Conservation (phyloP, 2,888 invertebrate species). For the Epsilonema sp. region DNA sequence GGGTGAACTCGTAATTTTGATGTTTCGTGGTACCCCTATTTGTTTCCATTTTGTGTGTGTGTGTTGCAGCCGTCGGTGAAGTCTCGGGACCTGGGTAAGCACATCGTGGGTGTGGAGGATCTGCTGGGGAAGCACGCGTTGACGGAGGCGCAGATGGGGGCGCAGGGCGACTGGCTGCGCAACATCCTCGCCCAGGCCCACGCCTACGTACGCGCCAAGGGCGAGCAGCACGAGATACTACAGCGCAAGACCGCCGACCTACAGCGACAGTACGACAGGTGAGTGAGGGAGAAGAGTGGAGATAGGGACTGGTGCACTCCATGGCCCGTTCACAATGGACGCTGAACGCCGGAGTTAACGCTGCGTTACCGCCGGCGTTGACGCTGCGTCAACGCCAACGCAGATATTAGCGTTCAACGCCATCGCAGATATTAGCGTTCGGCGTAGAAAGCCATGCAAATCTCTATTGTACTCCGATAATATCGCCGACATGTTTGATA, state of each 20-base stretch:
- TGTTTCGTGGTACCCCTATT: too few species aligned
- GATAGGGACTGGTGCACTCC: too few species aligned
- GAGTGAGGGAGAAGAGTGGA: constrained; percentile 16
- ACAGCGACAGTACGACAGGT: constrained; percentile 54
- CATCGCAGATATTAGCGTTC: too few species aligned
- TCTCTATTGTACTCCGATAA: not conserved
- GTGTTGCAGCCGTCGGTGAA: constrained; percentile 44
- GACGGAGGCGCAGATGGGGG: constrained; percentile 70
- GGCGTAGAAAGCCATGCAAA: too few species aligned
- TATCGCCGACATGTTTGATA: not conserved
- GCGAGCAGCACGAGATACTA: constrained; percentile 42
- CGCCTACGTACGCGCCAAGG: constrained; percentile 20
- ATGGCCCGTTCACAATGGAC: not conserved
- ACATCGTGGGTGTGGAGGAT: constrained; percentile 81
- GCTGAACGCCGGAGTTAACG: too few species aligned
- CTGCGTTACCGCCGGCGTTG: too few species aligned
- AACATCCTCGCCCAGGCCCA: constrained; percentile 16
- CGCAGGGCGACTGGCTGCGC: constrained; percentile 36
- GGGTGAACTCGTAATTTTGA: too few species aligned
- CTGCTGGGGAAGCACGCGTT: constrained; percentile 77
- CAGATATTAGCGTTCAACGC: too few species aligned
- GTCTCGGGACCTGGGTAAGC: constrained; percentile 73
- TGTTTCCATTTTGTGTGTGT: too few species aligned
- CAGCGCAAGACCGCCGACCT: constrained; percentile 53
- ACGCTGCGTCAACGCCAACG: too few species aligned